phyloP scores from a whole-genome alignment of 2,888 invertebrate species.

The Cryptosula pallasiana region DNA sequence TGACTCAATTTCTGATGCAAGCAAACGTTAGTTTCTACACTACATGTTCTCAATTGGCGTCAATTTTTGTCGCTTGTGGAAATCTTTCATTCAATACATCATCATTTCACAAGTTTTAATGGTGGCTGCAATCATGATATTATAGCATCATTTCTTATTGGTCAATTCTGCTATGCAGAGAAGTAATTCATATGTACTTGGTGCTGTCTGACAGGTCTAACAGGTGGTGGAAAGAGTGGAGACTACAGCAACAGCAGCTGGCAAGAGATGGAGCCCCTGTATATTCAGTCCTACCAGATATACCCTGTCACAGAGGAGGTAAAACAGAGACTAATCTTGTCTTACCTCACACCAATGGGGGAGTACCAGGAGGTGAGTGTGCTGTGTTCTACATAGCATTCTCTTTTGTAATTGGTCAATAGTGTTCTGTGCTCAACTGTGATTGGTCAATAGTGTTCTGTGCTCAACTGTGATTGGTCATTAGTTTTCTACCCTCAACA shows the following conservation, averaged over 20 bases:
- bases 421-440: too few relatives aligned
- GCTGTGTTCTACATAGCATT: background rate
- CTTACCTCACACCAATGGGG: conserved; percentile 93
- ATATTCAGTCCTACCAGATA: conserved; percentile 83
- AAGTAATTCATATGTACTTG: background rate
- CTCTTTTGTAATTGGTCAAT: conserved; percentile 27
- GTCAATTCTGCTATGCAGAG: too few relatives aligned
- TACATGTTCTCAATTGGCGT: too few relatives aligned
- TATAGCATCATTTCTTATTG: too few relatives aligned
- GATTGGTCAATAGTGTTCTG: too few relatives aligned
- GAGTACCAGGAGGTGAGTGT: conserved; percentile 94
- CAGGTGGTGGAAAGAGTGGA: background rate
- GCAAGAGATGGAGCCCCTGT: conserved; percentile 82
- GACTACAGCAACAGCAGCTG: conserved; percentile 73
- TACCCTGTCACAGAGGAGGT: conserved; percentile 83
- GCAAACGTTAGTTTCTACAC: too few relatives aligned
- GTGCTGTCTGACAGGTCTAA: background rate
- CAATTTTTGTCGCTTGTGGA: too few relatives aligned
- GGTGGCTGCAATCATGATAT: too few relatives aligned
- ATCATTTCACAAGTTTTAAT: background rate
- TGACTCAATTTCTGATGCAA: too few relatives aligned
- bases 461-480: too few relatives aligned
- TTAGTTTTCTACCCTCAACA: too few relatives aligned
- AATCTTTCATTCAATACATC: background rate
- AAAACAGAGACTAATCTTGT: conserved; percentile 83